Evolutionary conservation across 1,140 invertebrate genomes (phyloP).

Genomic region (Himalopsyche phryganea): DNA sequence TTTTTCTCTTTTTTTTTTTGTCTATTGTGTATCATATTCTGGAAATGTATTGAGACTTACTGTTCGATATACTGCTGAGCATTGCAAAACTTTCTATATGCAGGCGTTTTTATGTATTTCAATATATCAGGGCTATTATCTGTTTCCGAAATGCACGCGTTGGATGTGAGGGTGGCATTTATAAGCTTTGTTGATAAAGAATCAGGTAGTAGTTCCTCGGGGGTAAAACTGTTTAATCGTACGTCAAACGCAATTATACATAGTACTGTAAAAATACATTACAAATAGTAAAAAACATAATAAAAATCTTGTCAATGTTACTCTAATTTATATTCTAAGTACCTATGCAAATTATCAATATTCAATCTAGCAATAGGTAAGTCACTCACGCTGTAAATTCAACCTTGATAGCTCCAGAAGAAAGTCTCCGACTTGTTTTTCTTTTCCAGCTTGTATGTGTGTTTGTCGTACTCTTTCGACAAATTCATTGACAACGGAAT

Average conservation of each 20-base stretch:
- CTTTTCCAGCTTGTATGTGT: not conserved
- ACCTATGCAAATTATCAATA: too few species aligned
- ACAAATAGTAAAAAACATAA: too few species aligned
- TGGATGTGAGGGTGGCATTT: conserved; percentile 66
- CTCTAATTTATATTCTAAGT: too few species aligned
- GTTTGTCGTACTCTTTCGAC: conserved; percentile 43
- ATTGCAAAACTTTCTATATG: conserved; percentile 66
- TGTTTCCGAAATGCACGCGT: conserved; percentile 65
- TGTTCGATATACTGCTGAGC: conserved; percentile 73
- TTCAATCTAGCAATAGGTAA: too few species aligned
- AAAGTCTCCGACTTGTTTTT: conserved; percentile 53
- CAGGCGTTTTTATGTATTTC: conserved; percentile 69
- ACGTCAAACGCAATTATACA: conserved; percentile 66
- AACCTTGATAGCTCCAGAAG: conserved; percentile 67
- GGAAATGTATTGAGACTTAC: too few species aligned
- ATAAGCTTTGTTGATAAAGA: conserved; percentile 69
- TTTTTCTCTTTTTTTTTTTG: too few species aligned
- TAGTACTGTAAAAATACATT: conserved; percentile 59
- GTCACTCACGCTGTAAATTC: conserved; percentile 72
- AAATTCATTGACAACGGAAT: conserved; percentile 66
- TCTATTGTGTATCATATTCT: too few species aligned
- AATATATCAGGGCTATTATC: conserved; percentile 66
- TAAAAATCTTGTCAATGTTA: too few species aligned
- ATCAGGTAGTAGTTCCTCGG: conserved; percentile 52
- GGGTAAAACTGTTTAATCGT: conserved; percentile 62